phyloP scores from a whole-genome alignment of 2,888 invertebrate species.

The Eupithecia pulchellata region DNA sequence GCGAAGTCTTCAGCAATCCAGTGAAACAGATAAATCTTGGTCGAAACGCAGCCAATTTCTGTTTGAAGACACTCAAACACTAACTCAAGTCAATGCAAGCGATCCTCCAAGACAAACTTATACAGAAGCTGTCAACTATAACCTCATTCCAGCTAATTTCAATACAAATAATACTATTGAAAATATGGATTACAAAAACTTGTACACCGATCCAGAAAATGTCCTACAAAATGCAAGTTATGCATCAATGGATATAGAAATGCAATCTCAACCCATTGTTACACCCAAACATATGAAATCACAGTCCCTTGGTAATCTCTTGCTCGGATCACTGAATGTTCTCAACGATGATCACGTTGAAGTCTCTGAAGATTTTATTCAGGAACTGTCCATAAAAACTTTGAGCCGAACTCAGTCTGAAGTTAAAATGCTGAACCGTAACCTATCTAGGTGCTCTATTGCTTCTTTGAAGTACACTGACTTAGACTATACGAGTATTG shows the following conservation, averaged over 20 bases:
- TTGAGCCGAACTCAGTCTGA: constrained; percentile 7
- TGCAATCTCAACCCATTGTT: background rate
- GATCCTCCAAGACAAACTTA: background rate
- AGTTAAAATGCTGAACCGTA: constrained; percentile 48
- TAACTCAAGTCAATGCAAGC: background rate
- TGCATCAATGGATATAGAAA: background rate
- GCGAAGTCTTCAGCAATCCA: background rate
- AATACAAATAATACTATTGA: background rate
- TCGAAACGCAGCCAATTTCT: background rate
- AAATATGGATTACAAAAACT: background rate
- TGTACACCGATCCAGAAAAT: background rate
- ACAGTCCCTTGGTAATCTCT: constrained; percentile 50
- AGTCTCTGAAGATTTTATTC: constrained; percentile 35
- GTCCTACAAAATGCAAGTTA: background rate
- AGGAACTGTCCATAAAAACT: constrained; percentile 23
- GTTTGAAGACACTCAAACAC: background rate
- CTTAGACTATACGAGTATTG: constrained; percentile 66
- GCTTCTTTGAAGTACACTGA: constrained; percentile 67
- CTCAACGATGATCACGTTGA: constrained; percentile 60
- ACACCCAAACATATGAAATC: background rate
- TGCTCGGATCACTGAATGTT: constrained; percentile 65
- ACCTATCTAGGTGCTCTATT: constrained; percentile 61
- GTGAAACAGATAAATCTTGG: background rate
- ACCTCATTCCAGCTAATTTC: background rate
- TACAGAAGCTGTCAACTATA: background rate